A percentile compares a stretch with the other conserved stretches of the same genome.
Evolutionary conservation across 2,113 vertebrate species (phyloP).

Genomic region (Saccopteryx leptura): DNA sequence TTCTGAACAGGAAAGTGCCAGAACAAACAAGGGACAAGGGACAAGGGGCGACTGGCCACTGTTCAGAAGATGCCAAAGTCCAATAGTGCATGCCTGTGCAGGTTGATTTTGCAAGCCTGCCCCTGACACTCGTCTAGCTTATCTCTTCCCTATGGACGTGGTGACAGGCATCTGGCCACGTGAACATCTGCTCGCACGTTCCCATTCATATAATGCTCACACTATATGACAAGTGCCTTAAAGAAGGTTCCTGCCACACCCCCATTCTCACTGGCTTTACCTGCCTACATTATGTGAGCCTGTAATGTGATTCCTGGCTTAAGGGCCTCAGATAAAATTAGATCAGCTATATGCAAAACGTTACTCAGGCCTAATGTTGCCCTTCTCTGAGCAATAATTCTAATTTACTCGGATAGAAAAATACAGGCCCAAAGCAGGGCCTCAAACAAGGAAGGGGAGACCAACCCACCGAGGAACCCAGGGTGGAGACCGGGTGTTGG

Average conservation of each 20-base stretch:
- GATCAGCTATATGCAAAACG: conserved; percentile 16
- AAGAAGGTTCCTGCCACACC: not conserved
- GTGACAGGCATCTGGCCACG: not conserved
- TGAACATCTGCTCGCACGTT: not conserved
- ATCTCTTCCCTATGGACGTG: conserved; percentile 54
- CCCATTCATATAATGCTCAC: fast-evolving
- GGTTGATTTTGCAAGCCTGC: conserved; percentile 27
- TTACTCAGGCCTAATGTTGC: not conserved
- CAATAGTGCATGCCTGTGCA: not conserved
- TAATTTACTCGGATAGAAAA: not conserved
- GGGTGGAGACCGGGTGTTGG: fast-evolving
- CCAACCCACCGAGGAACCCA: fast-evolving
- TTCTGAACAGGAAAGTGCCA: not conserved
- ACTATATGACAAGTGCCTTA: not conserved
- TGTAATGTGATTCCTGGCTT: not conserved
- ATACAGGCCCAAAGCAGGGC: not conserved
- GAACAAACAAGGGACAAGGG: not conserved
- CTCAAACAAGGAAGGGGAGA: not conserved
- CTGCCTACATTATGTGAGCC: not conserved
- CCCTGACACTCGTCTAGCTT: not conserved
- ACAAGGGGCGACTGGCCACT: not conserved
- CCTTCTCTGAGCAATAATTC: not conserved
- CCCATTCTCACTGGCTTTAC: not conserved
- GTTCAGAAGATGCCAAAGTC: conserved; percentile 64
- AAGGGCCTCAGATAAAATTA: conserved; percentile 2